These are phyloP conservation scores for Coenobita brevimanus DNA, from an alignment of 1,140 invertebrate species.

Conservation along the genomic window DNA sequence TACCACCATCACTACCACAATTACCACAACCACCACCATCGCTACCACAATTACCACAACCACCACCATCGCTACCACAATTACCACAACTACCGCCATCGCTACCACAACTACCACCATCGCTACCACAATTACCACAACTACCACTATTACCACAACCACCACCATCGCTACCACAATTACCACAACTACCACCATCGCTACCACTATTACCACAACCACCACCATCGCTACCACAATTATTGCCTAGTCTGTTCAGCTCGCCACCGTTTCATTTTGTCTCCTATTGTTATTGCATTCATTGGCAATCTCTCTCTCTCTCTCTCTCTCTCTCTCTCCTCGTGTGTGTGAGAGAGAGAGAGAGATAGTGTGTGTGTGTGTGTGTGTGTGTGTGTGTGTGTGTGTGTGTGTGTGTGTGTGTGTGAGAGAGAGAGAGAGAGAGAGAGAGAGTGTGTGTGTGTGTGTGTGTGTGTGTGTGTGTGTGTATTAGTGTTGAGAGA, in stretches of 20 bases:
- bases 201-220: neutral
- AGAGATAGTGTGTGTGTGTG: too few species aligned
- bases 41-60: neutral
- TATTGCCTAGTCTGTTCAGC: neutral
- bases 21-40: too few species aligned
- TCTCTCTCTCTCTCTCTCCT: neutral
- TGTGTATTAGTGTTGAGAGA: neutral
- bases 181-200: neutral
- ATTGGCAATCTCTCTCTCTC: too few species aligned
- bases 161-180: neutral
- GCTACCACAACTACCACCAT: neutral
- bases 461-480: neutral
- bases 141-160: neutral
- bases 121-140: neutral
- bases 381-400: conserved; percentile 1
- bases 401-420: neutral
- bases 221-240: neutral
- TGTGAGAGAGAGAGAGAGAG: neutral
- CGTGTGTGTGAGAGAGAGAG: conserved; percentile 19
- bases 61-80: neutral
- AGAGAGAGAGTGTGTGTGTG: neutral
- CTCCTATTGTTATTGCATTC: neutral
- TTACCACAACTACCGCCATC: neutral
- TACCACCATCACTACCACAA: neutral
- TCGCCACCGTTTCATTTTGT: neutral